Evolutionary conservation across 2,888 invertebrate genomes (phyloP).

Genomic region (Cantharis rustica): DNA sequence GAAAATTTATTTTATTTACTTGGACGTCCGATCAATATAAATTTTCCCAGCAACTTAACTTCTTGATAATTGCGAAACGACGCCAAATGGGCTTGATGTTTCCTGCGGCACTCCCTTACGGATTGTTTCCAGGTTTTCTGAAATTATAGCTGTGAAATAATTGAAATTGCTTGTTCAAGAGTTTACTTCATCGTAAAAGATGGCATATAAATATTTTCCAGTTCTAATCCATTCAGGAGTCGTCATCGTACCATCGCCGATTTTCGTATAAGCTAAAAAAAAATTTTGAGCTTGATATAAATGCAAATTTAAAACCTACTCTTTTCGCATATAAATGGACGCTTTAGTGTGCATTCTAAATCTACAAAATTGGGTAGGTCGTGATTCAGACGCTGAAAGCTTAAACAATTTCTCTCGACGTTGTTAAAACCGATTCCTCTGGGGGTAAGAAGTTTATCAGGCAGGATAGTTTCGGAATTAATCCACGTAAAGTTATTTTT

Average conservation of each 20-base stretch:
- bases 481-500: background rate
- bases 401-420: background rate
- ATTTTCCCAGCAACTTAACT: conserved; percentile 7
- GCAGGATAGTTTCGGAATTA: background rate
- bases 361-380: conserved; percentile 59
- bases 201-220: conserved; percentile 53
- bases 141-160: background rate
- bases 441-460: background rate
- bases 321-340: conserved; percentile 39
- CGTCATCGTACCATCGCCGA: background rate
- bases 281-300: background rate
- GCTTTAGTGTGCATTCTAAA: conserved; percentile 57
- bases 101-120: conserved; percentile 5
- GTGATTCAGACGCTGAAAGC: background rate
- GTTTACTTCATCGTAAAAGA: conserved; percentile 14
- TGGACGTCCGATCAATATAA: conserved; percentile 12
- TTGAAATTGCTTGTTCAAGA: background rate
- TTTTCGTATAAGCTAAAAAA: conserved; percentile 6
- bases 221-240: conserved; percentile 9
- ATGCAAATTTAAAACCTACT: background rate
- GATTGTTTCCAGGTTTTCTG: conserved; percentile 20
- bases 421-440: background rate
- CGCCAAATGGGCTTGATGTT: conserved; percentile 12
- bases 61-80: conserved; percentile 4
- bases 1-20: conserved; percentile 8